Percentiles rank a stretch among this genome's conserved stretches.
These are phyloP conservation scores for Phrixothrix hirtus DNA, from an alignment of 2,888 invertebrate genomes.

Conservation along the genomic window DNA sequence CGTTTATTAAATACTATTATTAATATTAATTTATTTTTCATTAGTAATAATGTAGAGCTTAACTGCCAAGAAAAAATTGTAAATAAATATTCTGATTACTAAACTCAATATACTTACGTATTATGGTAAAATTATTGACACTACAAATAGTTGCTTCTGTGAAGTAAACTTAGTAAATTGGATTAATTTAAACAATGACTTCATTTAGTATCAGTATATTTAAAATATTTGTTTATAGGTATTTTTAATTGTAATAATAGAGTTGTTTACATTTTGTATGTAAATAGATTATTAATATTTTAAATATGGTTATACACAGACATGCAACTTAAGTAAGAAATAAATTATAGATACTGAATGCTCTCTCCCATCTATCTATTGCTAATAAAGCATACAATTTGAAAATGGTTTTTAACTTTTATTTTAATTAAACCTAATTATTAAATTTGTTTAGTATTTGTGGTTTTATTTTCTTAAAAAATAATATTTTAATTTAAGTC, in stretches of 20 bases:
- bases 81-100: conserved; percentile 53
- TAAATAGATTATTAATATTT: conserved; percentile 25
- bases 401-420: conserved; percentile 5
- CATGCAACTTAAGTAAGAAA: conserved; percentile 23
- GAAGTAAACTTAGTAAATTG: conserved; percentile 23
- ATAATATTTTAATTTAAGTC: not conserved
- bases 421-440: not conserved
- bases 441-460: not conserved
- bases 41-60: conserved; percentile 33
- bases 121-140: conserved; percentile 11
- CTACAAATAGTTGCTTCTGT: conserved; percentile 21
- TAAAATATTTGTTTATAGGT: too few relatives aligned
- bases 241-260: conserved; percentile 24
- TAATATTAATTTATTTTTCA: too few relatives aligned
- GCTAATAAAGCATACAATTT: conserved; percentile 27
- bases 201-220: conserved; percentile 18
- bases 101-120: conserved; percentile 28
- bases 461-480: not conserved
- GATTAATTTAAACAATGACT: conserved; percentile 26
- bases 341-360: conserved; percentile 23
- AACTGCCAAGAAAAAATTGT: conserved; percentile 38
- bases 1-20: too few relatives aligned
- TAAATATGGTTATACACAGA: conserved; percentile 20
- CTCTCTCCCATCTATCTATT: conserved; percentile 29
- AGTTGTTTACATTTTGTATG: conserved; percentile 29